A percentile compares a stretch with the other conserved stretches of the same genome.
Evolutionary conservation across 2,113 vertebrate species (phyloP).

Genomic region (Phaethornis superciliosus): DNA sequence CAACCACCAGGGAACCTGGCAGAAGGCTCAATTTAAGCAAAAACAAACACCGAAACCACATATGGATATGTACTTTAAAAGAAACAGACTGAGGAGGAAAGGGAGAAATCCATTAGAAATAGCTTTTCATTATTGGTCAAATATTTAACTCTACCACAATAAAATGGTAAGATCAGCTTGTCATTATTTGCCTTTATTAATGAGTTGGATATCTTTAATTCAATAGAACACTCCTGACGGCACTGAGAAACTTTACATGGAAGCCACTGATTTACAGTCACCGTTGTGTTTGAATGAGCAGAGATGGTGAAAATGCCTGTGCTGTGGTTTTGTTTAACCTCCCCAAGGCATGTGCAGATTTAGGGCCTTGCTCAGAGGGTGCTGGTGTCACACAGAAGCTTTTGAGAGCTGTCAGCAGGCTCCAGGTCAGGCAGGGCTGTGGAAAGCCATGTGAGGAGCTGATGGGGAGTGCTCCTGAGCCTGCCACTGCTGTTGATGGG

Average conservation of each 20-base stretch:
- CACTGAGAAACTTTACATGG: background rate
- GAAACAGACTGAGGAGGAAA: background rate
- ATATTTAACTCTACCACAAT: constrained; percentile 41
- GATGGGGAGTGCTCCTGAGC: background rate
- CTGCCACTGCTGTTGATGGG: fast-evolving
- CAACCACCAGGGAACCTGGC: background rate
- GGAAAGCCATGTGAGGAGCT: background rate
- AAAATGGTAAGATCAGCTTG: constrained; percentile 21
- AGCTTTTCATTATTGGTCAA: constrained; percentile 8
- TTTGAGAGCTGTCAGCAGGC: background rate
- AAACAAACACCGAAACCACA: background rate
- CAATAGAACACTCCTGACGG: background rate
- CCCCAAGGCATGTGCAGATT: background rate
- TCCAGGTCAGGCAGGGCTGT: fast-evolving
- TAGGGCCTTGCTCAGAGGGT: background rate
- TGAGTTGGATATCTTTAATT: constrained; percentile 47
- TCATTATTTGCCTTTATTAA: constrained; percentile 45
- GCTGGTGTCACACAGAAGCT: background rate
- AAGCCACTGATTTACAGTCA: constrained; percentile 60
- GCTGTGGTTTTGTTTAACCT: constrained; percentile 6
- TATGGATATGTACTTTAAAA: background rate
- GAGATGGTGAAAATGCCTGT: constrained; percentile 21
- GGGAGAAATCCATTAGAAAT: constrained; percentile 1
- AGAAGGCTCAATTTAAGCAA: constrained; percentile 4
- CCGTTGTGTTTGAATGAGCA: constrained; percentile 8